Conservation (phyloP, 2,888 invertebrate species). For the Tetragonula carbonaria region DNA sequence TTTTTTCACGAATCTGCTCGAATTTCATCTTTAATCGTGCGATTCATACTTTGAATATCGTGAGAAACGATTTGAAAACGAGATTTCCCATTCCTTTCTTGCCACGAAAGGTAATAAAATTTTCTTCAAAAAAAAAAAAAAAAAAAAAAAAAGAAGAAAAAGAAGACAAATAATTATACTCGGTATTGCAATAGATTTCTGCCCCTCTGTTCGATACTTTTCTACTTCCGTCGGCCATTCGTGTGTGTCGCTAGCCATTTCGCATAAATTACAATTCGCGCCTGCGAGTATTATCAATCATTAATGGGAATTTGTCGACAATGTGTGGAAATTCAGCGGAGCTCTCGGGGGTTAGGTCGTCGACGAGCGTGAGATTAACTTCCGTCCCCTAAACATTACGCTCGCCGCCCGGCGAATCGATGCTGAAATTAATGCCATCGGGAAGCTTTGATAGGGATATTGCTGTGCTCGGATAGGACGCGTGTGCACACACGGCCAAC, state of each 20-base stretch:
- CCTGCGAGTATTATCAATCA: constrained; percentile 14
- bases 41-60: no score
- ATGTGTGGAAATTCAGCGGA: constrained; percentile 1
- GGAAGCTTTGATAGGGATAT: constrained; percentile 58
- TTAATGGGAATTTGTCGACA: constrained; percentile 22
- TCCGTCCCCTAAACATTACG: constrained; percentile 55
- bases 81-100: no score
- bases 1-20: neutral
- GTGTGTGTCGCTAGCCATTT: neutral
- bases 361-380: constrained; percentile 54
- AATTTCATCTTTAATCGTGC: neutral
- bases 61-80: no score
- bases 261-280: neutral
- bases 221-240: neutral
- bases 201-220: no score
- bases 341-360: neutral
- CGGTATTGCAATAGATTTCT: no score
- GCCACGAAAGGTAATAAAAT: no score
- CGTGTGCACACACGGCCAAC: constrained; percentile 5
- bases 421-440: constrained; percentile 59
- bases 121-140: no score
- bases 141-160: no score
- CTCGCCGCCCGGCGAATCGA: constrained; percentile 39
- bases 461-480: neutral
- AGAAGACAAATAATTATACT: no score